Conservation (phyloP, 2,888 invertebrate species). For the Loripinus fragilis region DNA sequence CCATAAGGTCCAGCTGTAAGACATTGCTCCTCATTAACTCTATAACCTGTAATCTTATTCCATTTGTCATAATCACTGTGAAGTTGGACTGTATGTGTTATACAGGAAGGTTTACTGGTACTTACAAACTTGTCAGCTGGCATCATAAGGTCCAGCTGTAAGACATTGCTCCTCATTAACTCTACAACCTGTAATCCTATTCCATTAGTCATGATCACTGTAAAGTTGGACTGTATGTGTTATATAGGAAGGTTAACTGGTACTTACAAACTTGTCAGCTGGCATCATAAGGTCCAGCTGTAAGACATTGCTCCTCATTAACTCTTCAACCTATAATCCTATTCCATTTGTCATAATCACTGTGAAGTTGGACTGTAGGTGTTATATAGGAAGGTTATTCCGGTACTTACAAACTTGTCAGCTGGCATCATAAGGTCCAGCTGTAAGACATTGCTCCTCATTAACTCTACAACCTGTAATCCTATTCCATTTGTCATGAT, state of each 20-base stretch:
- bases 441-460: conserved; percentile 33
- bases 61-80: conserved; percentile 59
- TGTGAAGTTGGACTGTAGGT: conserved; percentile 62
- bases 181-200: conserved; percentile 56
- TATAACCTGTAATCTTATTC: conserved; percentile 54
- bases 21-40: conserved; percentile 25
- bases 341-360: conserved; percentile 58
- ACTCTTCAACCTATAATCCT: conserved; percentile 51
- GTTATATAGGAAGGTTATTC: too few species aligned
- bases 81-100: conserved; percentile 62
- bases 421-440: conserved; percentile 50
- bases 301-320: conserved; percentile 22
- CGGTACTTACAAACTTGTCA: too few species aligned
- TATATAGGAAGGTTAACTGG: too few species aligned
- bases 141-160: conserved; percentile 52
- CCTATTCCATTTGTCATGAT: conserved; percentile 59
- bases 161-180: conserved; percentile 9
- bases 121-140: conserved; percentile 42
- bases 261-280: conserved; percentile 34
- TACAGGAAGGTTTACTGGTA: too few species aligned
- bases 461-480: conserved; percentile 45
- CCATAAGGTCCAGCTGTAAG: conserved; percentile 49
- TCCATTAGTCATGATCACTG: conserved; percentile 59
- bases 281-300: conserved; percentile 54
- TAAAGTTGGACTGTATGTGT: conserved; percentile 61